Evolutionary conservation across 2,888 invertebrate species (phyloP).

Genomic region (Idaea biselata): DNA sequence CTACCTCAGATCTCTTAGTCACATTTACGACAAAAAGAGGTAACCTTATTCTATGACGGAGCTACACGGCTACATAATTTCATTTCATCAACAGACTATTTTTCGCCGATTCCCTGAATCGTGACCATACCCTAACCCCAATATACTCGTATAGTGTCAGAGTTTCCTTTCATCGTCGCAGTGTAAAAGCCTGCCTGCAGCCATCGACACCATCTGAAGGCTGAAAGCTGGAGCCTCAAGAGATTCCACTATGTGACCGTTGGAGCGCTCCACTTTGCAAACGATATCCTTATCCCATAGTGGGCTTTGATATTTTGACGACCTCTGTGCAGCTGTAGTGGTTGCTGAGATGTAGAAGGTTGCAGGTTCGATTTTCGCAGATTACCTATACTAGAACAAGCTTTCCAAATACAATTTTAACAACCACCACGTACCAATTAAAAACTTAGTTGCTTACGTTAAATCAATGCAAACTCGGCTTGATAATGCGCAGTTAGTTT

Average conservation of each 20-base stretch:
- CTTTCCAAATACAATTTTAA: too few relatives aligned
- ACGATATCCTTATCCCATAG: not conserved
- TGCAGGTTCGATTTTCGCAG: not conserved
- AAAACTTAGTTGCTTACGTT: too few relatives aligned
- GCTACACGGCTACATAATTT: too few relatives aligned
- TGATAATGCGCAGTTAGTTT: too few relatives aligned
- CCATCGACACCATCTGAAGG: slow-evolving; percentile 21
- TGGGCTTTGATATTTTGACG: not conserved
- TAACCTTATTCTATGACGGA: too few relatives aligned
- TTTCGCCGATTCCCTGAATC: slow-evolving; percentile 2
- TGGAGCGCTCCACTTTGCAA: slow-evolving; percentile 22
- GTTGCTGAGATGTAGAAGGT: too few relatives aligned
- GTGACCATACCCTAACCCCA: not conserved
- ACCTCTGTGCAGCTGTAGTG: too few relatives aligned
- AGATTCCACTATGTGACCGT: slow-evolving; percentile 19
- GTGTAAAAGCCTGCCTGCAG: slow-evolving; percentile 2
- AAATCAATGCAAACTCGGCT: too few relatives aligned
- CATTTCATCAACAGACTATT: not conserved
- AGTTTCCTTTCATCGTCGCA: slow-evolving; percentile 4
- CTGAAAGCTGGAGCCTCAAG: slow-evolving; percentile 29
- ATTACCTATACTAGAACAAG: not conserved
- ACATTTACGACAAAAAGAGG: too few relatives aligned
- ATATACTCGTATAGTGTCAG: not conserved
- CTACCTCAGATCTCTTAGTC: too few relatives aligned
- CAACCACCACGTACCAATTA: too few relatives aligned